Evolutionary conservation across 2,797 vertebrate species (phyloP), one percentile per base, ranked within the genome.

Genomic region (Chrosomus eos): DNA sequence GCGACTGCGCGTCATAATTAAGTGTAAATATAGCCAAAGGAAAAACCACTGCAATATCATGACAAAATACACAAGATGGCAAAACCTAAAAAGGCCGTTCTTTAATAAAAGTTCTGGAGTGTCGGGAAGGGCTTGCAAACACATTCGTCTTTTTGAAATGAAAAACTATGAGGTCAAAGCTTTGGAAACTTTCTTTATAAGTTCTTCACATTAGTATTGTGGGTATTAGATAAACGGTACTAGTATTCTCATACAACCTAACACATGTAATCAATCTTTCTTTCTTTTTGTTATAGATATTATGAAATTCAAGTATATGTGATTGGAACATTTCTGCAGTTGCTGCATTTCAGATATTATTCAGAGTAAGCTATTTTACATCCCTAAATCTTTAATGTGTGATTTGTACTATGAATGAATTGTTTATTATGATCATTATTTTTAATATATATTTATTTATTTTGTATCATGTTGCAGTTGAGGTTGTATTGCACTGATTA

Each of bases 181-280:
- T 82, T 81, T 45, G 19, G 38, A 77, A 70, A 60, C 67, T 79
- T 77, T 72, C 64, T 78, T 82, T 62, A 55, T 51, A 82, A 83
- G 33, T 70, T 76, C n/a, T 68, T 19, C 28, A 36, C 9, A 7
- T 64, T 64, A 74, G 28, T 60, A 19, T 74, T 74, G 21, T 64
- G 21, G 55, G 58, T 64, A 26, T 75, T 66, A 38, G 31, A 66
- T 66, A 13, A 75, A 74, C 43, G 21, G 45, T 51, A 51, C 28
- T 60, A 26, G 55, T 66, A 66, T 53, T 75, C 40, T 64, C 31
- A 21, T 45, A 38, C 60, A 62, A 33, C 58, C 31, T 19, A 62
- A 62, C 80, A 62, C 80, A 45, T 26, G 10, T 14, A 36, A 82
- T 82, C 28, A 45, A 43, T 81, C 36, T 3, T 31, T 51, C 51